A percentile compares a stretch with the other conserved stretches of the same genome.
Evolutionary conservation across 1,140 invertebrate genomes (phyloP).

Genomic region (Sycophila sp.): DNA sequence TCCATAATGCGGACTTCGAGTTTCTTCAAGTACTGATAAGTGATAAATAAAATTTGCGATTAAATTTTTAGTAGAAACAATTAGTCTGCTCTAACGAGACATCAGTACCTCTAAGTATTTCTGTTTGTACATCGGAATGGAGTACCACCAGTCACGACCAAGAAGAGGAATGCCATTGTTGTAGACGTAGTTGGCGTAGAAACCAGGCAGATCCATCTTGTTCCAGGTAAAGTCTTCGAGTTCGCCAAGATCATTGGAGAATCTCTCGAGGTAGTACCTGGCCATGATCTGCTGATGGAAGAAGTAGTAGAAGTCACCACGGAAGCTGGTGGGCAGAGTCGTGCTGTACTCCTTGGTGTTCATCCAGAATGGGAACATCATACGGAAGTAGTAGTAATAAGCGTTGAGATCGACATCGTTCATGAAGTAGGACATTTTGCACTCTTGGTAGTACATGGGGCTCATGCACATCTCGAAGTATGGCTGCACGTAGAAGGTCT

Average conservation of each 20-base stretch:
- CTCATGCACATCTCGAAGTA: conserved; percentile 55
- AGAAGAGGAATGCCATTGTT: conserved; percentile 75
- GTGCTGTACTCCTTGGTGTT: conserved; percentile 65
- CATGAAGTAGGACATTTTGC: conserved; percentile 76
- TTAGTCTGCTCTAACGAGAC: too few relatives aligned
- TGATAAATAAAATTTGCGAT: neutral
- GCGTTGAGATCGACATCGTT: conserved; percentile 77
- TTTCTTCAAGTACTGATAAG: conserved; percentile 11
- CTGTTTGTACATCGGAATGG: conserved; percentile 54
- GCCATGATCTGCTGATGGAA: conserved; percentile 71
- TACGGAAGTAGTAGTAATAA: conserved; percentile 77
- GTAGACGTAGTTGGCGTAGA: conserved; percentile 71
- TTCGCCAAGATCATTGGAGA: conserved; percentile 70
- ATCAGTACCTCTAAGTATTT: conserved; percentile 2
- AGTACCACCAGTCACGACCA: conserved; percentile 56
- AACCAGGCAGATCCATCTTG: conserved; percentile 69
- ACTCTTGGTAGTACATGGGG: conserved; percentile 64
- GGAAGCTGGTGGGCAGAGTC: conserved; percentile 68
- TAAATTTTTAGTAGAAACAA: too few relatives aligned
- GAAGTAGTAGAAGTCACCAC: conserved; percentile 71
- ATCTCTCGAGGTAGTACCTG: conserved; percentile 74
- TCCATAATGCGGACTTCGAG: conserved; percentile 59
- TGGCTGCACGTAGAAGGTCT: conserved; percentile 54
- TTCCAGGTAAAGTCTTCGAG: conserved; percentile 71
- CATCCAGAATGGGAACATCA: conserved; percentile 74